phyloP scores from a whole-genome alignment of 2,113 vertebrate species.

The Oryzias melastigma region DNA sequence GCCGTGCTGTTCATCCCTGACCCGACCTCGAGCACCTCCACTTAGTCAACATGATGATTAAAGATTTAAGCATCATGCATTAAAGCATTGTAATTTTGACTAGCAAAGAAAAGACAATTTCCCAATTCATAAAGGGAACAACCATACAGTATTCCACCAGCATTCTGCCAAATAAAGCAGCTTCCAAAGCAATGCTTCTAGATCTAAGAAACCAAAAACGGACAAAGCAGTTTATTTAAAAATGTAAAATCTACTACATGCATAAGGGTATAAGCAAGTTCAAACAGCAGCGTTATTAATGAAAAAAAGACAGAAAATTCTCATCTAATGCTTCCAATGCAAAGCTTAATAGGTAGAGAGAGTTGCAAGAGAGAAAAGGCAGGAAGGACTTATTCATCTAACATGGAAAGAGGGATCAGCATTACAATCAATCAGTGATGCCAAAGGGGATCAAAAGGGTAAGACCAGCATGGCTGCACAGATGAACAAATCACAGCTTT shows the following conservation, averaged over 20 bases:
- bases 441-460: constrained; percentile 43
- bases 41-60: background rate
- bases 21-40: constrained; percentile 13
- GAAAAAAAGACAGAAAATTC: background rate
- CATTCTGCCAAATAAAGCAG: constrained; percentile 16
- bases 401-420: constrained; percentile 26
- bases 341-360: constrained; percentile 34
- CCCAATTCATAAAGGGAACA: background rate
- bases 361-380: constrained; percentile 34
- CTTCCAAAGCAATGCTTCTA: constrained; percentile 1
- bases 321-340: constrained; percentile 7
- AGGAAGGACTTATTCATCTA: constrained; percentile 45
- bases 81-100: constrained; percentile 7
- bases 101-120: background rate
- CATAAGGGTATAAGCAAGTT: background rate
- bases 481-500: constrained; percentile 28
- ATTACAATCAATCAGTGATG: constrained; percentile 38
- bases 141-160: constrained; percentile 33
- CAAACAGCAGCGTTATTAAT: background rate
- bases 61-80: constrained; percentile 1
- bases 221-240: background rate
- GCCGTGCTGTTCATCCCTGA: constrained; percentile 28
- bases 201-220: constrained; percentile 8
- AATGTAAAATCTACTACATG: background rate
- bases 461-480: constrained; percentile 26